Percentiles rank a stretch among this genome's conserved stretches.
Conservation (phyloP, 2,888 invertebrate genomes). For the Trimorus sp. region DNA sequence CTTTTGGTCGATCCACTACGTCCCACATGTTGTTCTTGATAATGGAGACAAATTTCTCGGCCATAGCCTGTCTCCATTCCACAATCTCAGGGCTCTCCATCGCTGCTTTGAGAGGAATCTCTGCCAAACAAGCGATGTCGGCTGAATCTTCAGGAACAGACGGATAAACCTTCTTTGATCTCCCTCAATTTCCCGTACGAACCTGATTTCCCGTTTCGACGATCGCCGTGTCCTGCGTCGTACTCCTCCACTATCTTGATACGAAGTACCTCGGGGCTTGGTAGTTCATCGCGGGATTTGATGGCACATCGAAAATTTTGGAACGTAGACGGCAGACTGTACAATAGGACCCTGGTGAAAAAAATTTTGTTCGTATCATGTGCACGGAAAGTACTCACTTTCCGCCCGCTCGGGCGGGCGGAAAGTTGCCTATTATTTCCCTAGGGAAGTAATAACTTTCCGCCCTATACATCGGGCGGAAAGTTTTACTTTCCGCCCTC, state of each 20-base stretch:
- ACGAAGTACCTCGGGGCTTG: not conserved
- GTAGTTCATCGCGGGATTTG: no score
- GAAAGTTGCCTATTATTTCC: not conserved
- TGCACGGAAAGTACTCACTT: no score
- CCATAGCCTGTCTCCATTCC: constrained; percentile 12
- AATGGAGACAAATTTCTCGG: constrained; percentile 9
- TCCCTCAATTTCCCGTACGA: not conserved
- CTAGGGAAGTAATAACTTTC: no score
- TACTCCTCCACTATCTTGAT: not conserved
- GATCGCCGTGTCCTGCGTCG: not conserved
- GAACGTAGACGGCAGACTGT: no score
- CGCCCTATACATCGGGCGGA: no score
- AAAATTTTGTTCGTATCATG: no score
- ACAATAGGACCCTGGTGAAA: no score
- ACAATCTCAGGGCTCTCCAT: not conserved
- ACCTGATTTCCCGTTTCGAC: not conserved
- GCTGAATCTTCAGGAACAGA: not conserved
- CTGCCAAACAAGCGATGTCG: not conserved
- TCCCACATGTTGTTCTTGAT: constrained; percentile 10
- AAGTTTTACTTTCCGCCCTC: no score
- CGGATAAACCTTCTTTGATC: not conserved
- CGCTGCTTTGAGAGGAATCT: not conserved
- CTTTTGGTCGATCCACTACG: not conserved
- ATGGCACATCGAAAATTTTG: no score
- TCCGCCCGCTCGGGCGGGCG: no score